These are phyloP conservation scores for Petaurus breviceps DNA, from an alignment of 2,113 vertebrate species.

Conservation along the genomic window DNA sequence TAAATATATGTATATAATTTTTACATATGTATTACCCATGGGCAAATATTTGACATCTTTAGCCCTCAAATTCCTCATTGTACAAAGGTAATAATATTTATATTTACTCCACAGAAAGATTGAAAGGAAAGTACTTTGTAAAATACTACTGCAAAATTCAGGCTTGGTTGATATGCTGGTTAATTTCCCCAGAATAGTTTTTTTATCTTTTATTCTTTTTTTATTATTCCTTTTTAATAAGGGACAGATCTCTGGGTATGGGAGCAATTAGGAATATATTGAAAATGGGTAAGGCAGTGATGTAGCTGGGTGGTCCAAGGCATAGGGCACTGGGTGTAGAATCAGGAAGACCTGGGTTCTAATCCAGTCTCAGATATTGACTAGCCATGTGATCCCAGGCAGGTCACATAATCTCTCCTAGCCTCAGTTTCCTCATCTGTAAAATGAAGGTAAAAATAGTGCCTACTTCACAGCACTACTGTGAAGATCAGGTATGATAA, in stretches of 20 bases:
- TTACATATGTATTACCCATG: background rate
- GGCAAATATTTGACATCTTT: background rate
- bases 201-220: background rate
- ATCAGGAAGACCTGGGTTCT: background rate
- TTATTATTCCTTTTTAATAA: background rate
- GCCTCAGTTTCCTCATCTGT: background rate
- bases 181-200: background rate
- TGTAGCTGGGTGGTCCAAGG: background rate
- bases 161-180: background rate
- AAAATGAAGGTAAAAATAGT: background rate
- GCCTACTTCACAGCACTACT: background rate
- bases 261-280: background rate
- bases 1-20: background rate
- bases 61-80: background rate
- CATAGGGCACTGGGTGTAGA: background rate
- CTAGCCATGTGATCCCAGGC: background rate
- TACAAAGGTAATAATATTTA: background rate
- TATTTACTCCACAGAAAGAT: background rate
- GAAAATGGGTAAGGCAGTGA: background rate
- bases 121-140: background rate
- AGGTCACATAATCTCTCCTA: background rate
- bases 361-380: background rate
- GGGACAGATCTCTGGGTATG: background rate
- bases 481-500: background rate
- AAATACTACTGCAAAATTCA: background rate